These are phyloP conservation scores for Melinopterus prodromus DNA, from an alignment of 2,888 invertebrate species.

Conservation along the genomic window DNA sequence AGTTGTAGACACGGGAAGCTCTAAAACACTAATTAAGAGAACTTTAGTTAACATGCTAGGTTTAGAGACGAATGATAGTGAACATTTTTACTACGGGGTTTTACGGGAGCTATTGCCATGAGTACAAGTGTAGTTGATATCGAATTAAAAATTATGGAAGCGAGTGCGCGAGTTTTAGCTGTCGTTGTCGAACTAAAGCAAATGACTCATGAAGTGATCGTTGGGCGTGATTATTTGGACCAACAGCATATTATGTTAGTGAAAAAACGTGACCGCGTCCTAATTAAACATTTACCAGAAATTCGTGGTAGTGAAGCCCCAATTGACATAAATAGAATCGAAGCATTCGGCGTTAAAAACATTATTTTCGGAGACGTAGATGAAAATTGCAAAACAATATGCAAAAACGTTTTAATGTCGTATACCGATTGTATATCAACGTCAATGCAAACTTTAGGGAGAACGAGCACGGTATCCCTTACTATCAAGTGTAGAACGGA, in stretches of 20 bases:
- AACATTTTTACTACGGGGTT: conserved; percentile 18
- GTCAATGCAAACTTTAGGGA: conserved; percentile 13
- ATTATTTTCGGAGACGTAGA: conserved; percentile 1
- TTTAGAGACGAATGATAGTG: background rate
- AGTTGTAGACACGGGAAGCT: conserved; percentile 25
- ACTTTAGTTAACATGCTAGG: background rate
- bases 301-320: background rate
- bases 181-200: conserved; percentile 10
- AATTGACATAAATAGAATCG: background rate
- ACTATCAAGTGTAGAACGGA: conserved; percentile 24
- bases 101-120: conserved; percentile 7
- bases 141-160: conserved; percentile 13
- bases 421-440: background rate
- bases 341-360: background rate
- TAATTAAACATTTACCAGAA: conserved; percentile 16
- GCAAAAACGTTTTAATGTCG: background rate
- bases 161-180: conserved; percentile 8
- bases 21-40: conserved; percentile 25
- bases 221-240: conserved; percentile 29
- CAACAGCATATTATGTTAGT: background rate
- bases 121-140: conserved; percentile 10
- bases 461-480: conserved; percentile 14
- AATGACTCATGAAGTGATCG: conserved; percentile 19
- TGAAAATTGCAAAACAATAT: background rate
- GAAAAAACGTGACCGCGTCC: background rate